These are phyloP conservation scores for Luscinia megarhynchos DNA, from an alignment of 2,797 vertebrate genomes.

Conservation along the genomic window DNA sequence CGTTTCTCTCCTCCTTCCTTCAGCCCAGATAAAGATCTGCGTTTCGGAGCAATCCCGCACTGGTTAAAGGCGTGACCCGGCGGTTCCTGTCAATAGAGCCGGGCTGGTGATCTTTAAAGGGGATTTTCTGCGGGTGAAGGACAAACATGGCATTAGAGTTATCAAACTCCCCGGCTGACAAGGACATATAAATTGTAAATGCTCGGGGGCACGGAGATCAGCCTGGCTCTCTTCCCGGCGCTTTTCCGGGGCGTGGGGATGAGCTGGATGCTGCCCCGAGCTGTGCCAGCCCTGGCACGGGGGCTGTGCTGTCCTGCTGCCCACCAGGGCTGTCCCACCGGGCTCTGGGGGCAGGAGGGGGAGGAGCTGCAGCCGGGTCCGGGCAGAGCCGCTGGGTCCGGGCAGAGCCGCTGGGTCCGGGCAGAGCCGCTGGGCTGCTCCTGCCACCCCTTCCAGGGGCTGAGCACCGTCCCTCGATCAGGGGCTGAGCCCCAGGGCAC, in stretches of 20 bases:
- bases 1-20: background rate
- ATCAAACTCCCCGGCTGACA: background rate
- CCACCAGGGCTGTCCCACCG: background rate
- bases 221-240: background rate
- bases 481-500: background rate
- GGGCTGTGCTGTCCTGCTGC: background rate
- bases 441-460: accelerated
- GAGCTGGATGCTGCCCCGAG: accelerated
- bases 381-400: background rate
- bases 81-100: slow-evolving; percentile 63
- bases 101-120: slow-evolving; percentile 67
- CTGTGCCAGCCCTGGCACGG: background rate
- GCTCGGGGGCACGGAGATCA: slow-evolving; percentile 11
- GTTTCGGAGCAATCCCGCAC: slow-evolving; percentile 48
- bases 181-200: slow-evolving; percentile 49
- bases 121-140: slow-evolving; percentile 62
- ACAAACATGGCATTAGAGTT: slow-evolving; percentile 35
- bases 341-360: background rate
- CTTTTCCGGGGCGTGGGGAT: background rate
- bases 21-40: slow-evolving; percentile 33
- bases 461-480: background rate
- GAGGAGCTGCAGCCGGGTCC: background rate
- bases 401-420: no score
- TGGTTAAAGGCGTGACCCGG: background rate
- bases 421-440: background rate